A percentile compares a stretch with the other conserved stretches of the same genome.
Evolutionary conservation across 2,888 invertebrate species (phyloP).

Genomic region (Diploptera punctata): DNA sequence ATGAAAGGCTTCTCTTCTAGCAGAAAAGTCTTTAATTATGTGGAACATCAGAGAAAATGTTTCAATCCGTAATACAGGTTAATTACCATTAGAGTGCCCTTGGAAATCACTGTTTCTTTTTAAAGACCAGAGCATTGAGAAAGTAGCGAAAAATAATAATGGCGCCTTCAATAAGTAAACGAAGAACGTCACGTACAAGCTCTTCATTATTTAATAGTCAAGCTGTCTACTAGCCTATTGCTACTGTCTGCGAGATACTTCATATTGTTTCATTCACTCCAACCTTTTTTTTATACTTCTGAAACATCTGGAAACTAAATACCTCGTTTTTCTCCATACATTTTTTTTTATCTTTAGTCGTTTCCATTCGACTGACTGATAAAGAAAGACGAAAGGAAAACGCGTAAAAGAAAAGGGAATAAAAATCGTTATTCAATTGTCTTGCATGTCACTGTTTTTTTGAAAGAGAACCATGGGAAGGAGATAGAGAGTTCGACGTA

Average conservation of each 20-base stretch:
- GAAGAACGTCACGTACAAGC: slow-evolving; percentile 1
- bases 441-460: slow-evolving; percentile 35
- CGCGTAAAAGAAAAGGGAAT: slow-evolving; percentile 10
- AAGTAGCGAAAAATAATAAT: too few species aligned
- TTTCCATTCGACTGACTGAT: slow-evolving; percentile 33
- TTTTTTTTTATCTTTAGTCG: slow-evolving; percentile 28
- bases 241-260: neutral
- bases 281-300: neutral
- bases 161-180: neutral
- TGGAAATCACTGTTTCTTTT: too few species aligned
- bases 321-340: slow-evolving; percentile 31
- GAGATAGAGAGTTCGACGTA: neutral
- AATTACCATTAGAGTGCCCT: too few species aligned
- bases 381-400: slow-evolving; percentile 25
- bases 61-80: too few species aligned
- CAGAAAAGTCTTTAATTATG: too few species aligned
- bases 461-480: slow-evolving; percentile 8
- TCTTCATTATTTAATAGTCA: slow-evolving; percentile 27
- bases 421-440: slow-evolving; percentile 39
- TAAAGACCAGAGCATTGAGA: too few species aligned
- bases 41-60: too few species aligned
- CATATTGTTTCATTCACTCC: too few species aligned
- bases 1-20: too few species aligned
- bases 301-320: slow-evolving; percentile 35
- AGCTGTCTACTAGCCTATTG: too few species aligned